Conservation (phyloP, 1,140 invertebrate species). For the Conus ventricosus region DNA sequence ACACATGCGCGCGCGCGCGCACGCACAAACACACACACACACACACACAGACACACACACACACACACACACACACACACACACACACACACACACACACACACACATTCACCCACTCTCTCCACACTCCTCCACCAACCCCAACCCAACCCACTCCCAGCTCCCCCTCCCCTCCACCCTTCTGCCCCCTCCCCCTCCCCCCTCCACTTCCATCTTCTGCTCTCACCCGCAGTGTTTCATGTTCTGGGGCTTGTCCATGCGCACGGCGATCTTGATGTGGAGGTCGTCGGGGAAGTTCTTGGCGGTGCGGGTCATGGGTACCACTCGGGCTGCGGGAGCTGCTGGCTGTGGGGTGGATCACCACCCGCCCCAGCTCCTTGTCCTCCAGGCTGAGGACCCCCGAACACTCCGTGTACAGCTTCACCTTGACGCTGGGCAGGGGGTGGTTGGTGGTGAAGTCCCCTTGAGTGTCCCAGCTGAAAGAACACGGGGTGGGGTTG, state of each 20-base stretch:
- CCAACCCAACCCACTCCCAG: no score
- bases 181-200: no score
- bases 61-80: no score
- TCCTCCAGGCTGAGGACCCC: conserved; percentile 98
- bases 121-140: no score
- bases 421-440: conserved; percentile 96
- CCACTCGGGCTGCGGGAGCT: conserved; percentile 95
- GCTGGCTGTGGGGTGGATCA: conserved; percentile 89
- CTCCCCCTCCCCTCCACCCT: no score
- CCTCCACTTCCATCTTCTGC: background rate
- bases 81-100: no score
- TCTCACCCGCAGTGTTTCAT: conserved; percentile 95
- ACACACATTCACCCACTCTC: no score
- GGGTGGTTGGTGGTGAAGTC: conserved; percentile 99
- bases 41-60: no score
- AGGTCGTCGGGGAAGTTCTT: conserved; percentile 97
- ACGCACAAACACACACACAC: no score
- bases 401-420: conserved; percentile 97
- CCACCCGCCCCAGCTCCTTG: conserved; percentile 95
- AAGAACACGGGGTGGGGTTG: background rate
- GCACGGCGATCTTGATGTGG: conserved; percentile 96
- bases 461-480: conserved; percentile 83
- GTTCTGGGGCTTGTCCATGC: conserved; percentile 99
- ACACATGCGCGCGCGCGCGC: no score
- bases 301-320: conserved; percentile 94